phyloP scores from a whole-genome alignment of 35 echinoderm and acorn worm species.

The Stichopus chloronotus region DNA sequence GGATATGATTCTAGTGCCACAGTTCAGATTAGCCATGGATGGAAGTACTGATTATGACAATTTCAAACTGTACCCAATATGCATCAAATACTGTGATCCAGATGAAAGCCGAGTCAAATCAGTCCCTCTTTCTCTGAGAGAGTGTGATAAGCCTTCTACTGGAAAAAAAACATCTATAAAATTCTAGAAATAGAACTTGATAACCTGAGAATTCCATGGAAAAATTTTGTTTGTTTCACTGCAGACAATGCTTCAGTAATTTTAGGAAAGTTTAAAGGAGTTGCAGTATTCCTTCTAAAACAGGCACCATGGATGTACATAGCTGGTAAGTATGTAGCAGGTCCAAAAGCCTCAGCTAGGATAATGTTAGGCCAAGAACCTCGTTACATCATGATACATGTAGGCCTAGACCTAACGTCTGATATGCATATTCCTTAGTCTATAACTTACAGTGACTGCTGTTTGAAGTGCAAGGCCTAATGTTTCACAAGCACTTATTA shows the following conservation, averaged over 20 bases:
- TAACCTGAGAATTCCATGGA: conserved; percentile 66
- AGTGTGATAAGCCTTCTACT: conserved; percentile 51
- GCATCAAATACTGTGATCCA: conserved; percentile 60
- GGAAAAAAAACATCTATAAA: conserved; percentile 53
- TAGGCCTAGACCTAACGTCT: not conserved
- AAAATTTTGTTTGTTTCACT: conserved; percentile 56
- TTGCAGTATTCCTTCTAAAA: conserved; percentile 56
- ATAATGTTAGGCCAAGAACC: too few species aligned
- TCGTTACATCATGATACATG: too few species aligned
- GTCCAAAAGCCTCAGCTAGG: not conserved
- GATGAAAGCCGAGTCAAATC: conserved; percentile 28
- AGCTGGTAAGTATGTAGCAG: not conserved
- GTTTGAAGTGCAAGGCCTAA: too few species aligned
- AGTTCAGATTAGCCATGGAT: conserved; percentile 68
- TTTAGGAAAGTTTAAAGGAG: conserved; percentile 48
- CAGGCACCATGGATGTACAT: conserved; percentile 42
- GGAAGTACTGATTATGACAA: conserved; percentile 69
- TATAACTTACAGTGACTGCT: not conserved
- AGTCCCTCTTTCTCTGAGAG: conserved; percentile 50
- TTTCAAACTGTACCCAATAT: conserved; percentile 63
- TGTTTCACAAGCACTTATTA: too few species aligned
- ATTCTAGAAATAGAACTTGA: conserved; percentile 44
- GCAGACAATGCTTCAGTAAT: conserved; percentile 59
- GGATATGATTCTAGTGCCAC: conserved; percentile 33
- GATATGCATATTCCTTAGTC: too few species aligned